Percentiles rank a stretch among this genome's conserved stretches.
Evolutionary conservation across 2,888 invertebrate species (phyloP).

Genomic region (Hydrotaea diabolus): DNA sequence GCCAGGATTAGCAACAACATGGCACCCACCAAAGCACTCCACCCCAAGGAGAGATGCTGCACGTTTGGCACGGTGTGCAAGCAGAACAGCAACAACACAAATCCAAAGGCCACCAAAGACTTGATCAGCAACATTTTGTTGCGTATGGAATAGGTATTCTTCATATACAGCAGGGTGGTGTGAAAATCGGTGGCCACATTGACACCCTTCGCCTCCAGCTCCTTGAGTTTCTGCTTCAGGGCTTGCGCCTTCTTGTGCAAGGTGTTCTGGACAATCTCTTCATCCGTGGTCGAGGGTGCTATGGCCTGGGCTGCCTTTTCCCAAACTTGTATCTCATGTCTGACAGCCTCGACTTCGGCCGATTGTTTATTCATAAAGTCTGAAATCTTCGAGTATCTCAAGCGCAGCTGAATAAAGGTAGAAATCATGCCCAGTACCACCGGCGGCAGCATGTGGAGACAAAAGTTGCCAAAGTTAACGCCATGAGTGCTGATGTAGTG

Average conservation of each 20-base stretch:
- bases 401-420: constrained; percentile 86
- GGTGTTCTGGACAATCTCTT: constrained; percentile 88
- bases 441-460: constrained; percentile 90
- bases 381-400: constrained; percentile 86
- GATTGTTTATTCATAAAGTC: constrained; percentile 86
- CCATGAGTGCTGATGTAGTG: constrained; percentile 78
- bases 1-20: constrained; percentile 88
- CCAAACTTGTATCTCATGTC: constrained; percentile 91
- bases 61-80: constrained; percentile 89
- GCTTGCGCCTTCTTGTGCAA: constrained; percentile 87
- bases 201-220: constrained; percentile 79
- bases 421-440: constrained; percentile 85
- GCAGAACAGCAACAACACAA: constrained; percentile 89
- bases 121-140: constrained; percentile 88
- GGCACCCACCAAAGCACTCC: constrained; percentile 92
- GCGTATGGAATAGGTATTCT: constrained; percentile 88
- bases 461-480: constrained; percentile 89
- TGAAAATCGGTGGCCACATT: constrained; percentile 83
- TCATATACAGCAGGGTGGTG: constrained; percentile 82
- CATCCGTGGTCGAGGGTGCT: constrained; percentile 89
- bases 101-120: constrained; percentile 85
- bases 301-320: constrained; percentile 87
- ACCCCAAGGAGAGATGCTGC: constrained; percentile 88
- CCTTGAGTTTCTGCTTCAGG: constrained; percentile 83
- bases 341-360: constrained; percentile 84